Evolutionary conservation across 2,888 invertebrate species (phyloP).

Genomic region (Tortricodes alternella): DNA sequence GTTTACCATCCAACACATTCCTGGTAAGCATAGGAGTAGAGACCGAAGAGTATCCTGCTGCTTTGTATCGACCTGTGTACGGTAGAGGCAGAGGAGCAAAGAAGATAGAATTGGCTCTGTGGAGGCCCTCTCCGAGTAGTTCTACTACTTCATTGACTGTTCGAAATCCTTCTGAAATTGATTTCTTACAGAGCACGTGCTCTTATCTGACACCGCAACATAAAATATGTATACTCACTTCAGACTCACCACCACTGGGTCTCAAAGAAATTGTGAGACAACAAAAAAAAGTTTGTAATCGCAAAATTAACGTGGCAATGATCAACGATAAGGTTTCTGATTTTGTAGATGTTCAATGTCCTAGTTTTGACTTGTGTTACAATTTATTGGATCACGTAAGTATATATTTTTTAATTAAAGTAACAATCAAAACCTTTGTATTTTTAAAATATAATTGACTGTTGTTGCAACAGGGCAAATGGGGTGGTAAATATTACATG

Average conservation of each 20-base stretch:
- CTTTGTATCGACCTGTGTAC: constrained; percentile 12
- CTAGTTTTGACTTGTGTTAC: constrained; percentile 24
- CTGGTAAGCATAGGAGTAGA: constrained; percentile 24
- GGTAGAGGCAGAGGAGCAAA: constrained; percentile 11
- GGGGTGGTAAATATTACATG: constrained; percentile 48
- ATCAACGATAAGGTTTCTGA: constrained; percentile 12
- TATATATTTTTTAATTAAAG: background rate
- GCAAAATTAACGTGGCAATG: constrained; percentile 35
- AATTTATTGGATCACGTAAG: constrained; percentile 31
- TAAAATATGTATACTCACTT: constrained; percentile 43
- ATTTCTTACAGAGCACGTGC: constrained; percentile 1
- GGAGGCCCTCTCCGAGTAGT: constrained; percentile 11
- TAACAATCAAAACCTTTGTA: background rate
- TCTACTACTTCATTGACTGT: constrained; percentile 8
- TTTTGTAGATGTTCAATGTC: constrained; percentile 11
- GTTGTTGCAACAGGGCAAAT: constrained; percentile 37
- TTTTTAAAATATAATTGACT: background rate
- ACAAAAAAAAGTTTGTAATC: constrained; percentile 44
- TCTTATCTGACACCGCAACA: constrained; percentile 33
- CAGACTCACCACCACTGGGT: constrained; percentile 45
- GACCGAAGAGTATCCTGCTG: background rate
- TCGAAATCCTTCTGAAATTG: constrained; percentile 11
- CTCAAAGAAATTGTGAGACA: constrained; percentile 43
- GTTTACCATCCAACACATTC: constrained; percentile 19
- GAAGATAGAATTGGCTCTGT: constrained; percentile 16